Conservation (phyloP, 2,888 invertebrate species). For the Drosophila mimica region DNA sequence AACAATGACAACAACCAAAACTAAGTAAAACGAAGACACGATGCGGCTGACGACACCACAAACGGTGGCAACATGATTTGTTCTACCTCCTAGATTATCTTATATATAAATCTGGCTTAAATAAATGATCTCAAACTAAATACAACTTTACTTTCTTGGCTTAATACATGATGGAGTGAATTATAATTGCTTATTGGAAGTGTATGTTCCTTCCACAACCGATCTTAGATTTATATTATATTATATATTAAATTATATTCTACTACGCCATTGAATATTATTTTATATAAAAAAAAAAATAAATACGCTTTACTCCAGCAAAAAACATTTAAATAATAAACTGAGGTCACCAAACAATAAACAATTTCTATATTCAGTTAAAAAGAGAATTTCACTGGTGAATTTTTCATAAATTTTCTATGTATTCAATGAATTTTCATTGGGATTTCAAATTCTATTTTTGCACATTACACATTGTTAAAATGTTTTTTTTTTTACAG, state of each 20-base stretch:
- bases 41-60: slow-evolving; percentile 19
- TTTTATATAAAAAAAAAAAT: background rate
- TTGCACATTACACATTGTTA: background rate
- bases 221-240: background rate
- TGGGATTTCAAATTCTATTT: no score
- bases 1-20: slow-evolving; percentile 26
- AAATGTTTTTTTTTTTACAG: background rate
- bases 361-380: background rate
- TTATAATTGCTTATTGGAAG: background rate
- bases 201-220: background rate
- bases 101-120: background rate
- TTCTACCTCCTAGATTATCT: background rate
- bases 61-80: slow-evolving; percentile 25
- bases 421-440: background rate
- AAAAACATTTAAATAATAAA: background rate
- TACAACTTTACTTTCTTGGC: background rate
- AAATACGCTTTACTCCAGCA: no score
- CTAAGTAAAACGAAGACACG: slow-evolving; percentile 24
- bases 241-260: no score
- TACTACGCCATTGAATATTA: background rate
- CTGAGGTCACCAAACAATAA: background rate
- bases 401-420: background rate
- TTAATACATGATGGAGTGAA: background rate
- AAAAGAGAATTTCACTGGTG: background rate
- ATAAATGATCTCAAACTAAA: background rate